Percentiles rank a stretch among this genome's conserved stretches.
Evolutionary conservation across 2,888 invertebrate species (phyloP).

Genomic region (Drosophila histrio): DNA sequence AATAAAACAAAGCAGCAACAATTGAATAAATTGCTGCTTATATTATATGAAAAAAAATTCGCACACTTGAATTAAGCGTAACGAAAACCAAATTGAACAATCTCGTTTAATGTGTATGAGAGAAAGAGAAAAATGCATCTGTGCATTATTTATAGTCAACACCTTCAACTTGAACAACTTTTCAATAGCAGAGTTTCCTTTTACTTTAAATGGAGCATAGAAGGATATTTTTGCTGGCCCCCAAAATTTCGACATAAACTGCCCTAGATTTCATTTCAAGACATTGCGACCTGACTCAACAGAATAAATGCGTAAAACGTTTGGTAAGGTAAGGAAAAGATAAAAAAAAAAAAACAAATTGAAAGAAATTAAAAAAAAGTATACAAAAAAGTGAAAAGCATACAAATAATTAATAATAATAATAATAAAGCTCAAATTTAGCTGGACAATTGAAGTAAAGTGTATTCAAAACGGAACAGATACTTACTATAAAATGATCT

Average conservation of each 20-base stretch:
- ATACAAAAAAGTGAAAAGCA: neutral
- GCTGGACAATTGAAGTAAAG: neutral
- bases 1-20: constrained; percentile 7
- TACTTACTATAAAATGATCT: neutral
- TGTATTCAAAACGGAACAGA: neutral
- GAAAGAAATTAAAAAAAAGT: neutral
- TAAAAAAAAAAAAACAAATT: neutral
- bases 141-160: constrained; percentile 8
- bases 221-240: neutral
- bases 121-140: neutral
- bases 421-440: neutral
- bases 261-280: neutral
- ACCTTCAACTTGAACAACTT: constrained; percentile 28
- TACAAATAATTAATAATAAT: neutral
- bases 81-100: constrained; percentile 5
- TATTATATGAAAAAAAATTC: constrained; percentile 34
- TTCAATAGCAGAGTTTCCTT: constrained; percentile 12
- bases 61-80: constrained; percentile 55
- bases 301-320: neutral
- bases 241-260: neutral
- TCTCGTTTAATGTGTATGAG: neutral
- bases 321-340: neutral
- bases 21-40: constrained; percentile 5
- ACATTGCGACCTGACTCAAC: neutral
- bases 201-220: neutral